Conservation (phyloP, 2,888 invertebrate genomes). For the Stenotaenia linearis region DNA sequence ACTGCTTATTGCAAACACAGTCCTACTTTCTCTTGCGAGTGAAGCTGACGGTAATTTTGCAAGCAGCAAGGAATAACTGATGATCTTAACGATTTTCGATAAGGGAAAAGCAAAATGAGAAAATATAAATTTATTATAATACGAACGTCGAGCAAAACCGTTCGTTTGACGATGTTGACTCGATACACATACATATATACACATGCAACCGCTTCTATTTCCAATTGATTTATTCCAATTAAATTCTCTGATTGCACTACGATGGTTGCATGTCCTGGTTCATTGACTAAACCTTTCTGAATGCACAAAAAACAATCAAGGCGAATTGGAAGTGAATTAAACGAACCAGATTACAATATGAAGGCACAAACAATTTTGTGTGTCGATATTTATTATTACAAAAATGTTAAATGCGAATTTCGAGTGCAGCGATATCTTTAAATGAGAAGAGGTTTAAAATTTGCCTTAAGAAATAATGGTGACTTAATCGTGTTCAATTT, state of each 20-base stretch:
- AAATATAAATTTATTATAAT: background rate
- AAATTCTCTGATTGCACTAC: background rate
- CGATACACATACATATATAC: background rate
- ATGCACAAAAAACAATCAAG: background rate
- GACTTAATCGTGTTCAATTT: conserved; percentile 13
- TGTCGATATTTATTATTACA: too few species aligned
- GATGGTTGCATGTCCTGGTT: background rate
- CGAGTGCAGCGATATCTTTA: background rate
- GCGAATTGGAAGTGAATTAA: background rate
- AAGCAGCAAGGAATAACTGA: conserved; percentile 1
- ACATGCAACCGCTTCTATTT: background rate
- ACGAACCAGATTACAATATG: background rate
- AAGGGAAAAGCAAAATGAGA: background rate
- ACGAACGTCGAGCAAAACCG: background rate
- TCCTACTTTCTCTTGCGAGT: too few species aligned
- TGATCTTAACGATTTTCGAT: conserved; percentile 5
- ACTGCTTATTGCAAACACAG: background rate
- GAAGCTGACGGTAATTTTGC: background rate
- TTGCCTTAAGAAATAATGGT: background rate
- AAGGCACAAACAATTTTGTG: too few species aligned
- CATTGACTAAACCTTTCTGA: background rate
- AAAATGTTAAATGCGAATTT: too few species aligned
- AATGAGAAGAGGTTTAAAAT: background rate
- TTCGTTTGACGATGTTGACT: background rate
- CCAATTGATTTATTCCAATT: conserved; percentile 8